Evolutionary conservation across 92 coral and sea anemone genomes (phyloP).

Genomic region (Actinernus sp.): DNA sequence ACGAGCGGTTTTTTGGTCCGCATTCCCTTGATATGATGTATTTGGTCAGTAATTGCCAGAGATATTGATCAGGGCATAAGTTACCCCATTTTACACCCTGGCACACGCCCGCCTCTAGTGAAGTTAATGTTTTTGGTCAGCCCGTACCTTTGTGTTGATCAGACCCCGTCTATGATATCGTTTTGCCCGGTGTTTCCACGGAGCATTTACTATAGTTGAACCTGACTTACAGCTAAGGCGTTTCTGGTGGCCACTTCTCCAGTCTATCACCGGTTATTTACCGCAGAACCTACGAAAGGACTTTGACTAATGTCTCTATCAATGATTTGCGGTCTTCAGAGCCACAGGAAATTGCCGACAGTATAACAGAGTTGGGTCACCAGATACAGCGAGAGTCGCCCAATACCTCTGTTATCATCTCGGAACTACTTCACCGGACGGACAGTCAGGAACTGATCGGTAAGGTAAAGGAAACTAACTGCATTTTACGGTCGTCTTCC

Average conservation of each 20-base stretch:
- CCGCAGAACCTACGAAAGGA: constrained; percentile 23
- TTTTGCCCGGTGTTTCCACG: constrained; percentile 5
- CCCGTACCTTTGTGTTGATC: constrained; percentile 35
- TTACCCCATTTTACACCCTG: constrained; percentile 48
- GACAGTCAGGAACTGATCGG: no score
- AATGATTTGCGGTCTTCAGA: no score
- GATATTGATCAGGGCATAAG: background rate
- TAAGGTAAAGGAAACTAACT: no score
- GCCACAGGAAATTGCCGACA: no score
- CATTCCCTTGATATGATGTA: constrained; percentile 57
- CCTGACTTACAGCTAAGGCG: constrained; percentile 3
- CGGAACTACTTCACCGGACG: no score
- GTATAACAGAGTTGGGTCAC: no score
- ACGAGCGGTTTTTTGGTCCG: constrained; percentile 41
- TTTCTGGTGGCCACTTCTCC: constrained; percentile 28
- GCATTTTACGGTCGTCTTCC: no score
- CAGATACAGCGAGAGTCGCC: no score
- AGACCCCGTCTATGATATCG: constrained; percentile 16
- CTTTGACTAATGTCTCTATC: constrained; percentile 12
- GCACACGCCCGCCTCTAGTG: constrained; percentile 35
- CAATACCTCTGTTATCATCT: no score
- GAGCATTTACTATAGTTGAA: constrained; percentile 4
- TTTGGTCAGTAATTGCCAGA: constrained; percentile 52
- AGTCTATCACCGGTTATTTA: constrained; percentile 11
- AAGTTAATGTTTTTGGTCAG: constrained; percentile 37